Conservation (phyloP, 2,797 vertebrate species). For the Gobionotothen gibberifrons region DNA sequence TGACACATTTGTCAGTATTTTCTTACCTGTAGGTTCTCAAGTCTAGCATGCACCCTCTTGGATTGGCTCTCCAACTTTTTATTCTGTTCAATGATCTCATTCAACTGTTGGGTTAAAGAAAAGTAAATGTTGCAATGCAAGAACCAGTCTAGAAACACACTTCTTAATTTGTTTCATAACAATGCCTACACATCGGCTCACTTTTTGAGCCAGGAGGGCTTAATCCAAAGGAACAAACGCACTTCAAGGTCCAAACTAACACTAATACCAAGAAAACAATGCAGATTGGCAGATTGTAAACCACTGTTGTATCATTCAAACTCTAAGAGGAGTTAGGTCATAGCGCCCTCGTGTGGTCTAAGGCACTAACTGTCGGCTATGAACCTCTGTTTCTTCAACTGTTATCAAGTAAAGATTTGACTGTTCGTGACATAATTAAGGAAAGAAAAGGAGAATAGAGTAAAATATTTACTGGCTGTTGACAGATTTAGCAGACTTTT, state of each 20-base stretch:
- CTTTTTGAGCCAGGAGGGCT: not conserved
- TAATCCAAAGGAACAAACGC: constrained; percentile 9
- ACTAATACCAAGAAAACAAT: constrained; percentile 4
- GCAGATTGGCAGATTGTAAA: not conserved
- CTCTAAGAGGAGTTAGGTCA: constrained; percentile 22
- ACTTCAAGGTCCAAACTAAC: not conserved
- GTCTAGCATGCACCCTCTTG: constrained; percentile 88
- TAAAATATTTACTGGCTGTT: not conserved
- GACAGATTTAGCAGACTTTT: not conserved
- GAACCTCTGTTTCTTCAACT: not conserved
- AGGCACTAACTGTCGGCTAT: not conserved
- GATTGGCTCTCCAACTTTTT: constrained; percentile 87
- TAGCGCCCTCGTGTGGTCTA: constrained; percentile 62
- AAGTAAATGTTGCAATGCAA: not conserved
- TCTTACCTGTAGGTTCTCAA: constrained; percentile 91
- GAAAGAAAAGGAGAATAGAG: not conserved
- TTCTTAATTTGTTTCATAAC: not conserved
- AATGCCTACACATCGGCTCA: not conserved
- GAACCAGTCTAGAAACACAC: not conserved
- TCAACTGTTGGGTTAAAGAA: constrained; percentile 82
- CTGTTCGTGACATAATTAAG: not conserved
- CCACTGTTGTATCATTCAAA: not conserved
- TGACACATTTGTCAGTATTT: not conserved
- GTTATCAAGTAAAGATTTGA: not conserved
- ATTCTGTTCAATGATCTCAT: constrained; percentile 87